Percentiles rank a stretch among this genome's conserved stretches.
phyloP scores from a whole-genome alignment of 2,888 invertebrate species.

The Amiota communis region DNA sequence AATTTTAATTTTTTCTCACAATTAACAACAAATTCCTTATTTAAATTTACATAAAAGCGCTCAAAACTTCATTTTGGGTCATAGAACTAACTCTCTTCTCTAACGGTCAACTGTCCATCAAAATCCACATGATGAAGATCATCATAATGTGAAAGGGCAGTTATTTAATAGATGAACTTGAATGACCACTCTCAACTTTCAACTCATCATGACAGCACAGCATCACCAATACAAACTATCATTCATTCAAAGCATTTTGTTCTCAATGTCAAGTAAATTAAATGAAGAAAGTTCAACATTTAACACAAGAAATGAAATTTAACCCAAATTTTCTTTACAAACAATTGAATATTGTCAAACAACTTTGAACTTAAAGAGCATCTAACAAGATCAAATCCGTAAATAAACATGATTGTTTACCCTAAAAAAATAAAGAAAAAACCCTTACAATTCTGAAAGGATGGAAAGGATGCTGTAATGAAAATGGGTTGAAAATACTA shows the following conservation, averaged over 20 bases:
- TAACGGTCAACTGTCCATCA: conserved; percentile 64
- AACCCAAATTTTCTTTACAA: conserved; percentile 6
- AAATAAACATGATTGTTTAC: conserved; percentile 33
- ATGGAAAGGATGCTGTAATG: conserved; percentile 8
- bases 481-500: conserved; percentile 2
- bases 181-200: conserved; percentile 30
- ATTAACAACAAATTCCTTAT: no score
- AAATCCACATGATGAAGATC: conserved; percentile 3
- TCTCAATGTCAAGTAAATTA: conserved; percentile 53
- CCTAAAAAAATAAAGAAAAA: conserved; percentile 31
- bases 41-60: background rate
- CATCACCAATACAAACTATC: conserved; percentile 7
- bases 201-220: background rate
- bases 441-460: conserved; percentile 4
- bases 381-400: conserved; percentile 8
- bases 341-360: background rate
- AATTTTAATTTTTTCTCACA: no score
- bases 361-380: conserved; percentile 3
- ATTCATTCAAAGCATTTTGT: background rate
- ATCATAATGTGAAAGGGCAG: background rate
- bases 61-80: background rate
- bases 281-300: conserved; percentile 59
- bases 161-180: conserved; percentile 37
- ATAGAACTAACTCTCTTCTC: background rate
- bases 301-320: background rate